Evolutionary conservation across 2,888 invertebrate genomes (phyloP), one percentile per base, ranked within the genome.

Genomic region (Gastracanthus pulcherrimus): DNA sequence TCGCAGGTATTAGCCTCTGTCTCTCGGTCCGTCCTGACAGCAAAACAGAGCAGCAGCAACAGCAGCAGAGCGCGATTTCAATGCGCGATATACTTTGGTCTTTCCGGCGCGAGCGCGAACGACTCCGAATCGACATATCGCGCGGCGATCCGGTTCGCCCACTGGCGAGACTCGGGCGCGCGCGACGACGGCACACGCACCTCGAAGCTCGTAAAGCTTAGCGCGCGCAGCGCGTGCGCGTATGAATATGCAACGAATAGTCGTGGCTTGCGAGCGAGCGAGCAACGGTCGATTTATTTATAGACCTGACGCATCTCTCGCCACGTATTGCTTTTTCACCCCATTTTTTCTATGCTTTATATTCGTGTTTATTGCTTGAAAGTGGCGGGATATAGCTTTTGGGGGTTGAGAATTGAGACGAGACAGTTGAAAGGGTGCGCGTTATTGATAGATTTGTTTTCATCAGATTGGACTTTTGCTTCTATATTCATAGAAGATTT

Each of bases 161-260:
- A 91, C 76, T 75, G 51, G n/a, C n/a, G n/a, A n/a, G n/a, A n/a
- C n/a, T n/a, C n/a, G n/a, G n/a, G n/a, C n/a, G 23, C 38, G 34
- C 26, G 31, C 36, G 48, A 48, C 91, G 87, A 87, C 58, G 34
- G 81, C 84, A 83, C 86, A 84, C 85, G 85, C 86, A 79, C 79
- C 81, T 82, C 83, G n/a, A n/a, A n/a, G n/a, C n/a, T n/a, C n/a
- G n/a, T n/a, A n/a, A n/a, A n/a, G n/a, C n/a, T n/a, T n/a, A n/a
- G 81, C 84, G 83, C 86, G 84, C 85, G 85, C 86, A 79, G 77
- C 81, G 82, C 83, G 84, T 85, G 84, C 85, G 84, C 81, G 84
- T 90, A 91, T 91, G 90, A 91, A 91, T 91, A 91, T 90, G 89
- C 91, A 91, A 91, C 88, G 90, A 89, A 89, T 85, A 64, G 70